phyloP scores from a whole-genome alignment of 2,797 vertebrate genomes.

The Hafferia zeledoni region DNA sequence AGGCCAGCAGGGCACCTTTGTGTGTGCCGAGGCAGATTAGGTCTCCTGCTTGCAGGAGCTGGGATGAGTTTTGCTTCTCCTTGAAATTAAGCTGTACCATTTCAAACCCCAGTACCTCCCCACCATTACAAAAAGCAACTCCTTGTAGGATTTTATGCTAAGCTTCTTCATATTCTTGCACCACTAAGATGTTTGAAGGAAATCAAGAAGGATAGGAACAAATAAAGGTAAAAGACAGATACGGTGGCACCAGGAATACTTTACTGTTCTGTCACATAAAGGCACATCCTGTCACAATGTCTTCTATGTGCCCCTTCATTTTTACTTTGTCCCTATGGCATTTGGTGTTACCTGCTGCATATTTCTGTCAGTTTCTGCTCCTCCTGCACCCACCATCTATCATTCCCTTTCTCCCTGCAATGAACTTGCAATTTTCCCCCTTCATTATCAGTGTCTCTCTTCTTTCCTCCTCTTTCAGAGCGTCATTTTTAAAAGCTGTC shows the following conservation, averaged over 20 bases:
- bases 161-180: background rate
- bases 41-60: background rate
- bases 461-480: background rate
- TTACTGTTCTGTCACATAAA: background rate
- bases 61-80: background rate
- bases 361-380: background rate
- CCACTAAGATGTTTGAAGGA: background rate
- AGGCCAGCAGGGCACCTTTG: background rate
- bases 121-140: background rate
- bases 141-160: background rate
- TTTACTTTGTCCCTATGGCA: background rate
- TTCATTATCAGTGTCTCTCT: background rate
- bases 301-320: accelerated
- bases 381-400: background rate
- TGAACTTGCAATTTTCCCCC: background rate
- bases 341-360: background rate
- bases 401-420: background rate
- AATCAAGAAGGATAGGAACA: background rate
- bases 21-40: too few relatives aligned
- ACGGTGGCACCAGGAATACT: background rate
- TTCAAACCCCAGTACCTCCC: background rate
- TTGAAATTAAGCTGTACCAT: background rate
- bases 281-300: background rate
- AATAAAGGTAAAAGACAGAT: background rate
- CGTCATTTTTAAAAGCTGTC: background rate